phyloP scores from a whole-genome alignment of 2,797 vertebrate genomes.

The Fratercula arctica region DNA sequence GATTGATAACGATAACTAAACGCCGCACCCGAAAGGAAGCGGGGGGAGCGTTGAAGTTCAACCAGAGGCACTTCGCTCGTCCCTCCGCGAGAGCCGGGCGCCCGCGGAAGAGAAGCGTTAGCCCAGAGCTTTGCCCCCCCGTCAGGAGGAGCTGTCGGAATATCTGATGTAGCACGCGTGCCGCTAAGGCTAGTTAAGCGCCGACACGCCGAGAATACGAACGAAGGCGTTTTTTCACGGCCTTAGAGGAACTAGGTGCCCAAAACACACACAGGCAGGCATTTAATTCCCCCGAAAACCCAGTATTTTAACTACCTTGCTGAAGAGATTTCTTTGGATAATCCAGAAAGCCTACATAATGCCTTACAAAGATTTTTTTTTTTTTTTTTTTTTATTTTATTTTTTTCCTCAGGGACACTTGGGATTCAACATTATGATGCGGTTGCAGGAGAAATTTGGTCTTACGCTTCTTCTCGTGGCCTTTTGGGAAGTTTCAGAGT shows the following conservation, averaged over 20 bases:
- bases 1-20: background rate
- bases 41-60: background rate
- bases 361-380: background rate
- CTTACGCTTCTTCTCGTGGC: background rate
- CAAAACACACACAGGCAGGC: background rate
- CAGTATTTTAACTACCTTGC: background rate
- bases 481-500: background rate
- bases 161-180: background rate
- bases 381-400: background rate
- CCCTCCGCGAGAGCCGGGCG: background rate
- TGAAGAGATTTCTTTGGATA: slow-evolving; percentile 33
- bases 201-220: background rate
- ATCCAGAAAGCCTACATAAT: slow-evolving; percentile 8
- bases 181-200: background rate
- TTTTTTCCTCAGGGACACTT: background rate
- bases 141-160: slow-evolving; percentile 27
- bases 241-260: slow-evolving; percentile 14
- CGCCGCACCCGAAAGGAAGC: background rate
- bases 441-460: background rate
- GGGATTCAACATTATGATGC: background rate
- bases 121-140: background rate
- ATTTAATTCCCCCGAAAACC: slow-evolving; percentile 12
- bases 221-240: background rate
- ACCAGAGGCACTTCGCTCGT: background rate
- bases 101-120: background rate